Conservation (phyloP, 1,140 invertebrate species). For the Acromyrmex heyeri region DNA sequence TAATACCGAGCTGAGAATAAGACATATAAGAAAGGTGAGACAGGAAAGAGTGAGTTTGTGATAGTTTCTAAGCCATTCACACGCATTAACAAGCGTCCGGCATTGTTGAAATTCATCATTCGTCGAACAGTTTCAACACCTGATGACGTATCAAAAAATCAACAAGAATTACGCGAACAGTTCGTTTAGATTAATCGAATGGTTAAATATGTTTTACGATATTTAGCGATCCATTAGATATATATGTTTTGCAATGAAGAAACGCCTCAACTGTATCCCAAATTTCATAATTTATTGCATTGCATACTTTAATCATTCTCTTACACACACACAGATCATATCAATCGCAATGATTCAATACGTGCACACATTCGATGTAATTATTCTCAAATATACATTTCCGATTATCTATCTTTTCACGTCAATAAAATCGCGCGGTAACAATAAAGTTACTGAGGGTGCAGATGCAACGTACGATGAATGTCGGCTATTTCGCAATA, state of each 20-base stretch:
- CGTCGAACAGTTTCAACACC: neutral
- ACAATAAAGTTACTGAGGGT: conserved; percentile 21
- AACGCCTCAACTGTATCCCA: neutral
- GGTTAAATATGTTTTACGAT: neutral
- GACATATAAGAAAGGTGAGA: conserved; percentile 10
- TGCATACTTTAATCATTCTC: neutral
- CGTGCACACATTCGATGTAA: neutral
- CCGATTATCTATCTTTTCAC: neutral
- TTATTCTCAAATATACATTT: neutral
- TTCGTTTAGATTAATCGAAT: neutral
- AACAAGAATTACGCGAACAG: conserved; percentile 55
- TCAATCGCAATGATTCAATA: neutral
- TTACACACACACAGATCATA: neutral
- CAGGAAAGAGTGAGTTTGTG: conserved; percentile 10
- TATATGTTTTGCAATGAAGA: conserved; percentile 3
- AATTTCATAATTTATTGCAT: conserved; percentile 16
- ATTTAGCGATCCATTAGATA: neutral
- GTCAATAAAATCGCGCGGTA: conserved; percentile 35
- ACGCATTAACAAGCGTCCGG: conserved; percentile 52
- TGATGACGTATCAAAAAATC: conserved; percentile 56
- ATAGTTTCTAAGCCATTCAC: conserved; percentile 66
- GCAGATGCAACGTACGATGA: conserved; percentile 34
- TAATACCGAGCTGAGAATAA: conserved; percentile 57
- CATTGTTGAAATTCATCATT: conserved; percentile 71
- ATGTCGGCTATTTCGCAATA: conserved; percentile 30